Evolutionary conservation across 2,113 vertebrate genomes (phyloP).

Genomic region (Strix aluco): DNA sequence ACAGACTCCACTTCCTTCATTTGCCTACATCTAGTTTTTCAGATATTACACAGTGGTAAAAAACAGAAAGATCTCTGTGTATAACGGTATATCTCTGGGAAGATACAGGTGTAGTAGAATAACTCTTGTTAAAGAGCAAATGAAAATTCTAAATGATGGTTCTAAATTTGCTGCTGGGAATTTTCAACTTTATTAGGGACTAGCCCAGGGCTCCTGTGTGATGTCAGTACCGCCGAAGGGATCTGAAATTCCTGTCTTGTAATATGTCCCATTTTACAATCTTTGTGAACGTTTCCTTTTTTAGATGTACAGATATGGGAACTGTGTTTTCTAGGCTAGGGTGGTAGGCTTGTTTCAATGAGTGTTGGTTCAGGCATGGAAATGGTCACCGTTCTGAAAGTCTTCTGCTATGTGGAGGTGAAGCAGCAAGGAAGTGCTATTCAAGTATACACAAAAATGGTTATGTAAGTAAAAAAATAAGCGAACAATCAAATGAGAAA

Average conservation of each 20-base stretch:
- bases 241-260: neutral
- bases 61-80: neutral
- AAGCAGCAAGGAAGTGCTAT: neutral
- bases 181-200: neutral
- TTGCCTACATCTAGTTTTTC: neutral
- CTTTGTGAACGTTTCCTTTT: neutral
- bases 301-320: neutral
- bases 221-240: neutral
- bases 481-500: neutral
- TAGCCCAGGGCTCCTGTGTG: neutral
- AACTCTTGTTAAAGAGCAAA: neutral
- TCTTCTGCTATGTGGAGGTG: neutral
- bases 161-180: neutral
- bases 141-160: neutral
- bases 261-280: neutral
- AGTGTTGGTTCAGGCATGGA: neutral
- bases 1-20: neutral
- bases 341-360: neutral
- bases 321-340: neutral
- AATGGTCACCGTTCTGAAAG: neutral
- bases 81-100: neutral
- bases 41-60: neutral
- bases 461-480: neutral
- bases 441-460: neutral
- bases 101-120: neutral